Evolutionary conservation across 2,113 vertebrate genomes (phyloP).

Genomic region (Hoplias malabaricus): DNA sequence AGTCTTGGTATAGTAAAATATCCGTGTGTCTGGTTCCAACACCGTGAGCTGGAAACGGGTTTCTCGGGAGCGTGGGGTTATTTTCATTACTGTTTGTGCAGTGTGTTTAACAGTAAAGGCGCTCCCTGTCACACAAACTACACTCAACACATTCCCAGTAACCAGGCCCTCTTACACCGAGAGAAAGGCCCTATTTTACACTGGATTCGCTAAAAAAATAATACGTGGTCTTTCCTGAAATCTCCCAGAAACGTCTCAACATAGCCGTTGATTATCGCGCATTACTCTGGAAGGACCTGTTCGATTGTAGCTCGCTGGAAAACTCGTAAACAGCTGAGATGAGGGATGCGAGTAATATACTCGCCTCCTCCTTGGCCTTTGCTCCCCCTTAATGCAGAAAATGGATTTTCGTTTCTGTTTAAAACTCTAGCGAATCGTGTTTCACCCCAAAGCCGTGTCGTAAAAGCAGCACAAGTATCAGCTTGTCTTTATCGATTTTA

Average conservation of each 20-base stretch:
- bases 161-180: not conserved
- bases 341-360: not conserved
- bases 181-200: not conserved
- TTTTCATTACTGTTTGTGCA: not conserved
- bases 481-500: not conserved
- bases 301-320: not conserved
- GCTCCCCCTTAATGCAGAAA: not conserved
- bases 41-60: not conserved
- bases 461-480: not conserved
- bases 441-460: not conserved
- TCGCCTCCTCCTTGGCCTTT: not conserved
- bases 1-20: no score
- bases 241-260: not conserved
- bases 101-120: slow-evolving; percentile 1
- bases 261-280: not conserved
- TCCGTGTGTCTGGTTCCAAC: not conserved
- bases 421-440: not conserved
- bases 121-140: not conserved
- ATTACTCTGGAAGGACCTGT: not conserved
- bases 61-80: not conserved
- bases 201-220: not conserved
- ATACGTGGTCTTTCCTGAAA: not conserved
- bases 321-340: slow-evolving; percentile 9
- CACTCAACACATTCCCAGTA: not conserved
- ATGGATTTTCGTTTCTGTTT: not conserved